A percentile compares a stretch with the other conserved stretches of the same genome.
Evolutionary conservation across 2,797 vertebrate species (phyloP).

Genomic region (Tolypeutes matacus): DNA sequence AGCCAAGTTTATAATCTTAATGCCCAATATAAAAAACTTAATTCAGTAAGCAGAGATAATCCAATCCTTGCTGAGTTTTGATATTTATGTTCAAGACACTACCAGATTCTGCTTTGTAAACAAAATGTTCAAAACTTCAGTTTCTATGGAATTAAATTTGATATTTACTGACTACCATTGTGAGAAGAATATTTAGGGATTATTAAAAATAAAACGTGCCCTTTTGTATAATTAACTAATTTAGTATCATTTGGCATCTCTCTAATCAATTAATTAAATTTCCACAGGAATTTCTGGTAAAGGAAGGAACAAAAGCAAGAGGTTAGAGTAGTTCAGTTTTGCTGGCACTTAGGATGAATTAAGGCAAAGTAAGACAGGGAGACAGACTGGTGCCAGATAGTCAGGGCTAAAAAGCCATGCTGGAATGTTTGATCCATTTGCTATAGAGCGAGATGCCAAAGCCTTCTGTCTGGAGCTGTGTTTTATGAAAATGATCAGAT

Average conservation of each 20-base stretch:
- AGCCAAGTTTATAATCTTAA: constrained; percentile 35
- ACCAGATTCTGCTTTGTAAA: constrained; percentile 52
- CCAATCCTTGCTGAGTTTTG: constrained; percentile 22
- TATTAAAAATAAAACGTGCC: constrained; percentile 45
- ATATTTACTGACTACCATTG: background rate
- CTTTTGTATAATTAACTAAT: background rate
- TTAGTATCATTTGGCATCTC: constrained; percentile 20
- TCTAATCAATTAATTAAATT: background rate
- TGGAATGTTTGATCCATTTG: background rate
- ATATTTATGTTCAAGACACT: constrained; percentile 17
- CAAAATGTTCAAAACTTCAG: constrained; percentile 48
- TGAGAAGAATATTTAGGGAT: background rate
- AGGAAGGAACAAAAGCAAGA: background rate
- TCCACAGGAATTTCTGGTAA: background rate
- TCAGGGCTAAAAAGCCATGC: background rate
- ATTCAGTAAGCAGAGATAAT: constrained; percentile 42
- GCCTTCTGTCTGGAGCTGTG: background rate
- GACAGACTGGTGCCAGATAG: background rate
- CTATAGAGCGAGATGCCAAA: background rate
- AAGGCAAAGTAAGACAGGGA: constrained; percentile 1
- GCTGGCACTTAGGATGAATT: background rate
- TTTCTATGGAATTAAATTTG: constrained; percentile 32
- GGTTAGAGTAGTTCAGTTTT: constrained; percentile 27
- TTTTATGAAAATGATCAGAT: background rate
- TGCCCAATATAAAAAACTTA: constrained; percentile 32